Evolutionary conservation across 2,797 vertebrate genomes (phyloP), one percentile per base, ranked within the genome.

Genomic region (Anomalospiza imberbis): DNA sequence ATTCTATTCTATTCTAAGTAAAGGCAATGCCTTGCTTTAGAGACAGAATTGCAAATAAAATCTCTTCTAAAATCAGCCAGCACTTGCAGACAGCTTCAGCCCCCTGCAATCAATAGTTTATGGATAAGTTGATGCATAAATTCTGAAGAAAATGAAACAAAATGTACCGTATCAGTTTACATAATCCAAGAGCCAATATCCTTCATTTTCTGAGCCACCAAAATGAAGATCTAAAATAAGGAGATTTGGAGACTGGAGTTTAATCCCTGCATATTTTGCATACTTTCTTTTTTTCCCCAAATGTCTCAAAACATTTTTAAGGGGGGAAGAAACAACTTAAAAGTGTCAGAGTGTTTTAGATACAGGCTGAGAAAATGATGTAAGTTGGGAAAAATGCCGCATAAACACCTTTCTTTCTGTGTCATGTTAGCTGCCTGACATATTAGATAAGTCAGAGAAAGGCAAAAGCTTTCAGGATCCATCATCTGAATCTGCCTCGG

Each of bases 151-250:
- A 96, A 93, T 81, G 36, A 95, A 95, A 81, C 1, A 0, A 95
- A 96, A 96, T 78, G 51, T 62, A 63, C 78, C 6, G 2, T 92
- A 87, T 86, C 92, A 84, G 85, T 94, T 95, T 94, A 92, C 79
- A 92, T 92, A 94, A 91, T 86, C 66, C 40, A 63, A 88, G 76
- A 90, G 55, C 73, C 1, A 0, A 88, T 75, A 72, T 29, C 66
- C 57, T 88, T 66, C 61, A 25, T 92, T 75, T 91, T 78, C 81
- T 60, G 32, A 91, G 70, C 15, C 38, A 80, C 36, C 28, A 54
- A 80, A 91, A 88, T 2, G 5, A 91, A 91, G 63, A 76, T 26
- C 55, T 55, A 67, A 88, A 89, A 50, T 47, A 71, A 58, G 17
- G 26, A 83, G 38, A 61, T 77, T 77, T 9, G 4, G 54, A 58